Evolutionary conservation across 2,113 vertebrate genomes (phyloP).

Genomic region (Xerus inauris): DNA sequence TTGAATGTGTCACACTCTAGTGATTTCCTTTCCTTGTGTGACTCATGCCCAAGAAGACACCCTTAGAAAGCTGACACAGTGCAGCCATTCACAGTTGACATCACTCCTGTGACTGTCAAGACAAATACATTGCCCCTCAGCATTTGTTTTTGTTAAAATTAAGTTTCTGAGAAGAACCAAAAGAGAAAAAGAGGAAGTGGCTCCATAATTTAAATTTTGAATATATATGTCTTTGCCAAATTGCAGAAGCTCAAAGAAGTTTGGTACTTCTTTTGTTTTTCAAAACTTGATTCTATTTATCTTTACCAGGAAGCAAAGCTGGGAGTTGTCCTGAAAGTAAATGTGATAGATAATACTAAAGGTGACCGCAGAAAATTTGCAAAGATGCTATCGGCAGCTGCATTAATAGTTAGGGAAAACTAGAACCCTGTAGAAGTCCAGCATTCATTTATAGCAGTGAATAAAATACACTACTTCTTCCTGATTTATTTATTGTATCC

Average conservation of each 20-base stretch:
- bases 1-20: background rate
- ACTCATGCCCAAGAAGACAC: background rate
- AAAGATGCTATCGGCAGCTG: background rate
- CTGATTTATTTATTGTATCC: background rate
- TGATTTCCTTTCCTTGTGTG: background rate
- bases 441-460: background rate
- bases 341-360: background rate
- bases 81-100: background rate
- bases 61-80: background rate
- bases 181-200: slow-evolving; percentile 5
- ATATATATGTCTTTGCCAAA: slow-evolving; percentile 15
- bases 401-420: background rate
- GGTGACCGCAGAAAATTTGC: background rate
- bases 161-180: background rate
- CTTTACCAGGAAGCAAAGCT: slow-evolving; percentile 5
- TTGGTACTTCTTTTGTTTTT: background rate
- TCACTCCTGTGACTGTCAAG: background rate
- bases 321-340: background rate
- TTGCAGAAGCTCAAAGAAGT: slow-evolving; percentile 46
- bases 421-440: background rate
- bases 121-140: background rate
- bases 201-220: background rate
- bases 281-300: background rate
- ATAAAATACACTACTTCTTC: background rate
- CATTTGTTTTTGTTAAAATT: background rate